Evolutionary conservation across 2,113 vertebrate species (phyloP).

Genomic region (Danionella cerebrum): DNA sequence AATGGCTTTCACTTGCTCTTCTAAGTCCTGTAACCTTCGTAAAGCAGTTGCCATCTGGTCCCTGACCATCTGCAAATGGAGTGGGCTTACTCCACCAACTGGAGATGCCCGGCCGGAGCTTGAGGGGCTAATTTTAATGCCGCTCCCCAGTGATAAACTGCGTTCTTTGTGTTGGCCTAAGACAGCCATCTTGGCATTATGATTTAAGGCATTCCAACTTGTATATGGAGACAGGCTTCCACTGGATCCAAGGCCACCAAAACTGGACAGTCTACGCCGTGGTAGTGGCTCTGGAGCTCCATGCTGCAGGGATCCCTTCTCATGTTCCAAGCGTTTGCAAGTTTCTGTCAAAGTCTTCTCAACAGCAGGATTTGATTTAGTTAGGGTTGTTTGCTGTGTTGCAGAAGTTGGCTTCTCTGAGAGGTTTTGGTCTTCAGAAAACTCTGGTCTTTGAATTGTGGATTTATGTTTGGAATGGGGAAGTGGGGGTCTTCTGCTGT

Average conservation of each 20-base stretch:
- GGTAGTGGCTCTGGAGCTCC: slow-evolving; percentile 63
- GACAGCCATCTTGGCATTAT: slow-evolving; percentile 62
- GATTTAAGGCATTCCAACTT: slow-evolving; percentile 67
- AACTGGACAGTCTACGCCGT: slow-evolving; percentile 82
- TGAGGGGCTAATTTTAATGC: slow-evolving; percentile 78
- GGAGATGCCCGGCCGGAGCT: slow-evolving; percentile 83
- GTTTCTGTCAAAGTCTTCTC: slow-evolving; percentile 80
- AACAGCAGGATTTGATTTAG: slow-evolving; percentile 70
- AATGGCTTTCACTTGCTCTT: slow-evolving; percentile 93
- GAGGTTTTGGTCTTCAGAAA: slow-evolving; percentile 61
- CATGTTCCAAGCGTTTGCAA: slow-evolving; percentile 71
- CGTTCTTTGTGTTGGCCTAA: slow-evolving; percentile 59
- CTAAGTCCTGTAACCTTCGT: slow-evolving; percentile 86
- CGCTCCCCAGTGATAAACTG: slow-evolving; percentile 72
- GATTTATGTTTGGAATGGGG: slow-evolving; percentile 53
- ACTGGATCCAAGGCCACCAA: slow-evolving; percentile 81
- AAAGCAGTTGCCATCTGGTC: slow-evolving; percentile 96
- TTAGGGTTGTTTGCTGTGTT: slow-evolving; percentile 59
- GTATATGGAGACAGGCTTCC: slow-evolving; percentile 79
- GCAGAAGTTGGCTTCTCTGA: slow-evolving; percentile 67
- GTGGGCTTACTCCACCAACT: slow-evolving; percentile 71
- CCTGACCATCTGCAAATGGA: slow-evolving; percentile 87
- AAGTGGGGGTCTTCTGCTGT: slow-evolving; percentile 64
- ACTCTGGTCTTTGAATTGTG: slow-evolving; percentile 59
- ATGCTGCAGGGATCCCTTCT: slow-evolving; percentile 52